Base-by-base conservation (phyloP, 1,140 invertebrate genomes). In the Achatina immaculata region DNA sequence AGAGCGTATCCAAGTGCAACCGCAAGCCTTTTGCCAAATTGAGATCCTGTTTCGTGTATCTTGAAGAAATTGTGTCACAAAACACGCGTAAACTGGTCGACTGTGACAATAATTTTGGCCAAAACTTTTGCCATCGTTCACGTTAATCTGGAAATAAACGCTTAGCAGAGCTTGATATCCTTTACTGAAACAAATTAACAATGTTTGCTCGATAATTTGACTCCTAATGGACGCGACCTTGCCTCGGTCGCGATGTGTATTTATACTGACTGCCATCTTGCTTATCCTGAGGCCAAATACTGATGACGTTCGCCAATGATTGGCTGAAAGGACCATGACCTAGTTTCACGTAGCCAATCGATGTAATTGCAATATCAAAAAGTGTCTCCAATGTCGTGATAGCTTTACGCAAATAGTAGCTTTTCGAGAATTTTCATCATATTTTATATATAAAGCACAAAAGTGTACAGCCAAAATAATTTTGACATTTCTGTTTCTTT, bases 231-330 rank as follows among this genome's bases (percentile, higher is more conserved):
- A 62, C 76, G 69, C 81, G 82, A 82, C 85, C 83, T 77, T 83
- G 85, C 77, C 68, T 83, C 62, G 80, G 80, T 82, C 86, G 84
- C 81, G 83, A 75, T 85, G 81, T 85, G 84, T 86, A 86, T 90
- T 89, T 90, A 90, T 90, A 90, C 88, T 90, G 89, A 85, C 89
- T 86, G 88, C 89, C 89, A 89, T 90, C 86, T 89, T 90, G 86
- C 83, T 86, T 77, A 73, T 84, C 68, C 82, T 81, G 81, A 83
- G 76, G 71, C 84, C 81, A 85, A 88, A 86, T 86, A 85, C 83
- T 79, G 66, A 62, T 45, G 40, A 42, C 65, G 66, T 83, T 82
- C 68, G 65, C n/a, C 78, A 71, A 71, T 83, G 83, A 86, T 85
- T 85, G 85, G 85, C 81, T 82, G 84, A 85, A 80, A 31, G 81